Evolutionary conservation across 2,797 vertebrate species (phyloP).

Genomic region (Channallabes apus): DNA sequence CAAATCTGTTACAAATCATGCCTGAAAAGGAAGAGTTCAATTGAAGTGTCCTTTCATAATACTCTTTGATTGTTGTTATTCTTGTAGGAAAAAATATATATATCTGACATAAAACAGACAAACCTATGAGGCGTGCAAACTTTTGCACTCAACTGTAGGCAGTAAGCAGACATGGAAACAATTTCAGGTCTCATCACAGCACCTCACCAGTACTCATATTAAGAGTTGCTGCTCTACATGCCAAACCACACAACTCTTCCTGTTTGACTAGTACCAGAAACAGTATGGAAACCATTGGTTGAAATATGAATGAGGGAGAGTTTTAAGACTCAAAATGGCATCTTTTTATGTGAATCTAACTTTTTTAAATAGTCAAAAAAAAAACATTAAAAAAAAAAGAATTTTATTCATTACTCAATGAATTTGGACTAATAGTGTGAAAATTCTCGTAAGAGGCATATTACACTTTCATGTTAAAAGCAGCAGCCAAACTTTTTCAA

Average conservation of each 20-base stretch:
- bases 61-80: not conserved
- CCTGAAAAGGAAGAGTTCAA: not conserved
- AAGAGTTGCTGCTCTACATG: slow-evolving; percentile 20
- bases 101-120: not conserved
- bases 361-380: not conserved
- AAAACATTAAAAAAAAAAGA: not conserved
- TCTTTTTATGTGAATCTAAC: not conserved
- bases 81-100: not conserved
- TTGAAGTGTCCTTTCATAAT: not conserved
- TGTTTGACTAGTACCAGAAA: not conserved
- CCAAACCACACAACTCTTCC: slow-evolving; percentile 50
- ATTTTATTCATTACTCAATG: not conserved
- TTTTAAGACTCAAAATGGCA: not conserved
- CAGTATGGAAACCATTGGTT: not conserved
- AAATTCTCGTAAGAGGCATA: not conserved
- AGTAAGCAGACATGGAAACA: slow-evolving; percentile 13
- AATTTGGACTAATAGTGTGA: not conserved
- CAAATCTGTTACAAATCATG: not conserved
- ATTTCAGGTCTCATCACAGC: slow-evolving; percentile 2
- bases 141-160: not conserved
- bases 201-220: slow-evolving; percentile 1
- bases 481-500: not conserved
- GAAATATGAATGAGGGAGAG: not conserved
- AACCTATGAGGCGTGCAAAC: not conserved
- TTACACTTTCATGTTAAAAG: not conserved